phyloP scores from a whole-genome alignment of 1,140 invertebrate species.

The Neoseiulus cucumeris region DNA sequence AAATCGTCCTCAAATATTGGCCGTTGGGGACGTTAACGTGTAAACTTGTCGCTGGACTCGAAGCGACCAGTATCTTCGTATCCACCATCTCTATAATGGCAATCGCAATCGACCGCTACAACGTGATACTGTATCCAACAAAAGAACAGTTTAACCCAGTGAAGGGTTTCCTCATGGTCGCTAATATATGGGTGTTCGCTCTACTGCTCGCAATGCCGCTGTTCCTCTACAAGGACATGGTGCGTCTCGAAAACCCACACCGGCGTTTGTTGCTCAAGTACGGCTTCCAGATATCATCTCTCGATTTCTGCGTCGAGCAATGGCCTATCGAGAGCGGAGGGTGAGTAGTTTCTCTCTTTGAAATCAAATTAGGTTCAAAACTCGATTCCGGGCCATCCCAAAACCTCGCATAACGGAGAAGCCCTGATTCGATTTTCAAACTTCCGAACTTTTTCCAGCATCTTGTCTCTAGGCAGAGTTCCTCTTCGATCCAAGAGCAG shows the following conservation, averaged over 20 bases:
- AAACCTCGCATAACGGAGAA: no score
- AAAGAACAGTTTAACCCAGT: slow-evolving; percentile 47
- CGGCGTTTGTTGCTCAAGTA: background rate
- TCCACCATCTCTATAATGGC: slow-evolving; percentile 73
- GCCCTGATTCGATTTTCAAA: no score
- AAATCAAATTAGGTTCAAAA: no score
- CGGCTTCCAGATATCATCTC: slow-evolving; percentile 20
- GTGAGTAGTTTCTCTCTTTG: slow-evolving; percentile 22
- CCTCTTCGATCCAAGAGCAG: no score
- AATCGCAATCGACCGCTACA: slow-evolving; percentile 52
- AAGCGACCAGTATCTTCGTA: slow-evolving; percentile 67
- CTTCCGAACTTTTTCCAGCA: no score
- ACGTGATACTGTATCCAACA: slow-evolving; percentile 56
- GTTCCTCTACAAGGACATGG: slow-evolving; percentile 47
- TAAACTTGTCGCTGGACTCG: slow-evolving; percentile 54
- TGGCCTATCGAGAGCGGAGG: slow-evolving; percentile 47
- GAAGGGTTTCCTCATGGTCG: slow-evolving; percentile 46
- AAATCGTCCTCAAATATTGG: slow-evolving; percentile 44
- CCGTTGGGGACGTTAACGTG: slow-evolving; percentile 34
- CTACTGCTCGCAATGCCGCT: slow-evolving; percentile 52
- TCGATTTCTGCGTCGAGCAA: slow-evolving; percentile 51
- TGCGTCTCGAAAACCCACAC: slow-evolving; percentile 35
- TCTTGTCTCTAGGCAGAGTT: no score
- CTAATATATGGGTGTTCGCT: slow-evolving; percentile 54
- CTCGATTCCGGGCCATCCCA: no score